Conservation (phyloP, 2,888 invertebrate species). For the Folsomia candida region DNA sequence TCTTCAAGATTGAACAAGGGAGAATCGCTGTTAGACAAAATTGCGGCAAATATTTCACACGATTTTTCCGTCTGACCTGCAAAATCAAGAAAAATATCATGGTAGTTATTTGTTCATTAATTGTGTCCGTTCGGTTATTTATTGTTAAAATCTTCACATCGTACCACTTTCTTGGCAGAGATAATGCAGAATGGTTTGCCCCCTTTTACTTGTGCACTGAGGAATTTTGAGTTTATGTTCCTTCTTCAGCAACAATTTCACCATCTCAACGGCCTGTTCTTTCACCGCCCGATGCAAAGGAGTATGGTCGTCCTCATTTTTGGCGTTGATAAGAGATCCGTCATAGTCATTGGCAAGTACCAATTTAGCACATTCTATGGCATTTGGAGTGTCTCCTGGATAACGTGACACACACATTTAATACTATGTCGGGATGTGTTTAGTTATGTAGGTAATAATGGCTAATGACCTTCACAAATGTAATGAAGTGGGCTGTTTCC, state of each 20-base stretch:
- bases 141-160: not conserved
- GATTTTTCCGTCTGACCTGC: constrained; percentile 30
- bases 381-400: constrained; percentile 23
- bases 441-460: too few relatives aligned
- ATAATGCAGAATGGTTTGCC: constrained; percentile 22
- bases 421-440: too few relatives aligned
- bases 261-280: constrained; percentile 25
- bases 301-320: constrained; percentile 20
- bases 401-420: too few relatives aligned
- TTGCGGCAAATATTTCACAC: constrained; percentile 19
- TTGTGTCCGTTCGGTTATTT: too few relatives aligned
- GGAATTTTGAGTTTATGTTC: constrained; percentile 14
- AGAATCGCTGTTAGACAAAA: constrained; percentile 14
- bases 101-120: not conserved
- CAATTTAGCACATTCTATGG: constrained; percentile 11
- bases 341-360: constrained; percentile 20
- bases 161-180: constrained; percentile 17
- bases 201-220: constrained; percentile 3
- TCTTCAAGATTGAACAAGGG: constrained; percentile 23
- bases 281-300: constrained; percentile 26
- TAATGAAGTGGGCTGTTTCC: constrained; percentile 25
- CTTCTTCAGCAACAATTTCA: constrained; percentile 15
- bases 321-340: constrained; percentile 15
- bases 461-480: constrained; percentile 12
- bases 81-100: not conserved